Evolutionary conservation across 2,888 invertebrate species (phyloP).

Genomic region (Campaea margaritaria): DNA sequence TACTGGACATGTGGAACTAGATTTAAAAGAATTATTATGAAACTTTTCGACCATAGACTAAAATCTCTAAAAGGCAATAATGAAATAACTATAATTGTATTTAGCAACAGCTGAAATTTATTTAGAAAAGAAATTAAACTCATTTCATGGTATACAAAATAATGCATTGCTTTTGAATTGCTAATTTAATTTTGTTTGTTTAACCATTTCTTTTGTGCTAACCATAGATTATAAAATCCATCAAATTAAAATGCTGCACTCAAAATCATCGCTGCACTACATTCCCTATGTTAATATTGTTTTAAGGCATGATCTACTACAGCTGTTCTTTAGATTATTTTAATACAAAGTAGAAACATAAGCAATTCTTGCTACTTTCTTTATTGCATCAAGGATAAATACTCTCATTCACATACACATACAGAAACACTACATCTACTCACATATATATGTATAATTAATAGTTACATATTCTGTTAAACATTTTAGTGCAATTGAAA

Average conservation of each 20-base stretch:
- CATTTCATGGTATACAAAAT: too few species aligned
- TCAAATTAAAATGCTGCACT: conserved; percentile 25
- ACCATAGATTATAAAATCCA: conserved; percentile 8
- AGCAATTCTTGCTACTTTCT: too few species aligned
- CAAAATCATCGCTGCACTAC: conserved; percentile 24
- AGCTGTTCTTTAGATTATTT: conserved; percentile 4
- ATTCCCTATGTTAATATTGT: conserved; percentile 18
- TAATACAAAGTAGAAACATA: neutral
- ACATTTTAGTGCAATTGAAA: too few species aligned
- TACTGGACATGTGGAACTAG: too few species aligned
- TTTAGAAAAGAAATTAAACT: too few species aligned
- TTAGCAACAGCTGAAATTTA: too few species aligned
- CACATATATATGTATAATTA: neutral
- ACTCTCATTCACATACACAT: neutral
- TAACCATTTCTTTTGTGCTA: conserved; percentile 20
- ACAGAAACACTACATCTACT: neutral
- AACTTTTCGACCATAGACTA: too few species aligned
- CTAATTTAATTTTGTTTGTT: conserved; percentile 2
- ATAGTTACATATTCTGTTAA: too few species aligned
- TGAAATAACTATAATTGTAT: too few species aligned
- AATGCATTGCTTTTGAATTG: too few species aligned
- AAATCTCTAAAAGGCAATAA: too few species aligned
- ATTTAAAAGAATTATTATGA: too few species aligned
- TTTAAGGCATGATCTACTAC: conserved; percentile 8
- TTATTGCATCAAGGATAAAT: neutral